A percentile compares a stretch with the other conserved stretches of the same genome.
Conservation (phyloP, 2,113 vertebrate genomes). For the Benitochromis conjunctus region DNA sequence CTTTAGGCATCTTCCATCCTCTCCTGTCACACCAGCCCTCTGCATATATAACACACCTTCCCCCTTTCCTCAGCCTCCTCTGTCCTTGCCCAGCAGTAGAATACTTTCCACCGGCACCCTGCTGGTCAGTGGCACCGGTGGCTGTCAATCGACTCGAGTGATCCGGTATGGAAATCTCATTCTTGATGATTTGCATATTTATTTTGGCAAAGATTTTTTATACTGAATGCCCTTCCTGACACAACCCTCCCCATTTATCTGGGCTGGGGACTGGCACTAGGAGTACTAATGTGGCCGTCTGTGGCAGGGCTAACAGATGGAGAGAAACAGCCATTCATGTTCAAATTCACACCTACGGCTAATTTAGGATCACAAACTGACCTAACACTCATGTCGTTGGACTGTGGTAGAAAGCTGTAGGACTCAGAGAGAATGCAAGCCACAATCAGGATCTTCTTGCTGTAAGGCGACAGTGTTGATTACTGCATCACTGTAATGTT, state of each 20-base stretch:
- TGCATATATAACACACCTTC: background rate
- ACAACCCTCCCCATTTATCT: background rate
- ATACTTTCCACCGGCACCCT: background rate
- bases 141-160: background rate
- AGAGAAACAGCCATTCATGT: background rate
- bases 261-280: background rate
- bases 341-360: background rate
- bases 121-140: background rate
- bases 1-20: background rate
- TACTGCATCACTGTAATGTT: background rate
- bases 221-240: background rate
- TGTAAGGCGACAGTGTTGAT: background rate
- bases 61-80: background rate
- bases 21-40: background rate
- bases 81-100: background rate
- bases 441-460: background rate
- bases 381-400: background rate
- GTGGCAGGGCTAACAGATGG: background rate
- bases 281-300: background rate
- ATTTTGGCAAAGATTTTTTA: background rate
- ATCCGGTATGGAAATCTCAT: background rate
- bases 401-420: background rate
- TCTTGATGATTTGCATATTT: background rate
- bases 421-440: background rate
- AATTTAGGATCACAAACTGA: background rate